These are phyloP conservation scores for Willowsia nigromaculata DNA, from an alignment of 2,888 invertebrate species.

Conservation along the genomic window DNA sequence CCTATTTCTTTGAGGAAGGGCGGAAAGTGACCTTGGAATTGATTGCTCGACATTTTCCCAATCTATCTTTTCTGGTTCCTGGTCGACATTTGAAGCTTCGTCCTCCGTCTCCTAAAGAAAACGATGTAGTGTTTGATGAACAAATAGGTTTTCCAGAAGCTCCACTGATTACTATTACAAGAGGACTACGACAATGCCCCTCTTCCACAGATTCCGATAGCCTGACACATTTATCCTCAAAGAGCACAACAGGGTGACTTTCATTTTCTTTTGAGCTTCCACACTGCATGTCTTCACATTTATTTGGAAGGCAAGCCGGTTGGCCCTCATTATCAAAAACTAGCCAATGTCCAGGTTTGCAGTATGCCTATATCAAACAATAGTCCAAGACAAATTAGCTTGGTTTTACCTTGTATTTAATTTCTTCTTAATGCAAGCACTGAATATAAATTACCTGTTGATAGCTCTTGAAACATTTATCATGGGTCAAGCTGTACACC, in stretches of 20 bases:
- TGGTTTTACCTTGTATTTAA: neutral
- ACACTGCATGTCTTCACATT: slow-evolving; percentile 40
- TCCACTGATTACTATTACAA: neutral
- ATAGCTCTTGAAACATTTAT: slow-evolving; percentile 65
- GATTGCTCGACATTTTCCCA: slow-evolving; percentile 61
- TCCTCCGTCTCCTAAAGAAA: too few species aligned
- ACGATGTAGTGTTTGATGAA: neutral
- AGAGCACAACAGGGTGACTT: slow-evolving; percentile 43
- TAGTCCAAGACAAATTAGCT: neutral
- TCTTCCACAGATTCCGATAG: neutral
- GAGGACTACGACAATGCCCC: neutral
- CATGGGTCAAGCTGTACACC: slow-evolving; percentile 42
- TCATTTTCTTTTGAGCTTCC: slow-evolving; percentile 11
- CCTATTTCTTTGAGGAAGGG: slow-evolving; percentile 1
- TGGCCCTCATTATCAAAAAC: slow-evolving; percentile 32
- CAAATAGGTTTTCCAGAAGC: neutral
- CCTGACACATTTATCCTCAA: slow-evolving; percentile 58
- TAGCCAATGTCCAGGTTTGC: slow-evolving; percentile 64
- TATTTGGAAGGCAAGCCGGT: slow-evolving; percentile 51
- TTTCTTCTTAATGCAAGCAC: neutral
- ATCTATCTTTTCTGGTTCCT: slow-evolving; percentile 62
- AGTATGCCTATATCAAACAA: slow-evolving; percentile 48
- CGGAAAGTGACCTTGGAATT: slow-evolving; percentile 46
- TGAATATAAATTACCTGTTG: slow-evolving; percentile 38
- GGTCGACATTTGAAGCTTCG: slow-evolving; percentile 57